Evolutionary conservation across 2,888 invertebrate genomes (phyloP).

Genomic region (Villa cingulata): DNA sequence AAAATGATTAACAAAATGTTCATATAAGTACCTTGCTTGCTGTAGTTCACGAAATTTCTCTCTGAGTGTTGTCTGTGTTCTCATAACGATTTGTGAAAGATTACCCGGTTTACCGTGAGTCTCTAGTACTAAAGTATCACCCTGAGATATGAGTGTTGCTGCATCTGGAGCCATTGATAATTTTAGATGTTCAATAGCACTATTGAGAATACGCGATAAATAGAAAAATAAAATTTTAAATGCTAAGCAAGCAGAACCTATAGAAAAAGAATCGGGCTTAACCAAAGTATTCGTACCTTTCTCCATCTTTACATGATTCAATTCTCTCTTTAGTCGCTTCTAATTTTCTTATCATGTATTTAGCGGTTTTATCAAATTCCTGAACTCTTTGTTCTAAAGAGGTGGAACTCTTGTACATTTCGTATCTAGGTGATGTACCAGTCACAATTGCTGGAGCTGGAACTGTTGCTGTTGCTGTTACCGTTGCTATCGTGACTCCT

Average conservation of each 20-base stretch:
- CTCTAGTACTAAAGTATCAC: conserved; percentile 58
- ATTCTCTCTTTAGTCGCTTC: conserved; percentile 31
- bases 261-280: too few species aligned
- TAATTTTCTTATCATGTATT: conserved; percentile 33
- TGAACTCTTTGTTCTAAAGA: conserved; percentile 30
- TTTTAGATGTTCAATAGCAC: conserved; percentile 30
- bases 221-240: not conserved
- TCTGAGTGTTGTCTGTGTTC: conserved; percentile 30
- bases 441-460: not conserved
- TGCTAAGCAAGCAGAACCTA: not conserved
- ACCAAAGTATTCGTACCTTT: conserved; percentile 20
- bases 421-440: conserved; percentile 23
- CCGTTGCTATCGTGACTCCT: not conserved
- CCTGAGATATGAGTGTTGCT: conserved; percentile 61
- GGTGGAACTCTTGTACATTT: conserved; percentile 19
- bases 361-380: conserved; percentile 32
- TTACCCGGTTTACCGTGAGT: conserved; percentile 41
- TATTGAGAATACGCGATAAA: conserved; percentile 11
- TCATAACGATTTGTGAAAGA: conserved; percentile 32
- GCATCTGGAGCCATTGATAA: conserved; percentile 54
- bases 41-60: conserved; percentile 35
- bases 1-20: too few species aligned
- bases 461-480: not conserved
- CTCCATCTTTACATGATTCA: conserved; percentile 26
- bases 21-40: conserved; percentile 27